A percentile compares a stretch with the other conserved stretches of the same genome.
These are phyloP conservation scores for Scolanthus callimorphus DNA, from an alignment of 92 coral and sea anemone species.

Conservation along the genomic window DNA sequence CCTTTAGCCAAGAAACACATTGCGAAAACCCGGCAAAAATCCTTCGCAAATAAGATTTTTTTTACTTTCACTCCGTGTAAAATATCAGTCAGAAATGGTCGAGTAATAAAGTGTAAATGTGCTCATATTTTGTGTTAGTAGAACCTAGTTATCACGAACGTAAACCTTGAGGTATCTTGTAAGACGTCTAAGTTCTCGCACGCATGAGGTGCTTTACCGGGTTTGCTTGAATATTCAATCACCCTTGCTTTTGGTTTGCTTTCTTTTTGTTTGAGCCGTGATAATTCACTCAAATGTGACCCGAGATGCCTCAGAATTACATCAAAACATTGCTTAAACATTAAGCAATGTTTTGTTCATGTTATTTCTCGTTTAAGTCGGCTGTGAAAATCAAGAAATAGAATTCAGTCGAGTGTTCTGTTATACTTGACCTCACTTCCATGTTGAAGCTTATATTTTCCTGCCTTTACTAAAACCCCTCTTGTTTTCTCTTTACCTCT, in stretches of 20 bases:
- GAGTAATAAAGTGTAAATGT: too few relatives aligned
- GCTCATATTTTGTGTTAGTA: too few relatives aligned
- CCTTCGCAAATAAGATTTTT: too few relatives aligned
- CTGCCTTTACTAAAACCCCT: not conserved
- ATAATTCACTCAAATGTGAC: slow-evolving; percentile 6
- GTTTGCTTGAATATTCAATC: slow-evolving; percentile 46
- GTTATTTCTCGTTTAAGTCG: not conserved
- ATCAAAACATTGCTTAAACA: not conserved
- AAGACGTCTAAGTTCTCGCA: slow-evolving; percentile 29
- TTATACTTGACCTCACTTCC: slow-evolving; percentile 52
- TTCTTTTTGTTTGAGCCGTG: slow-evolving; percentile 7
- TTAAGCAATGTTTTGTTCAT: not conserved
- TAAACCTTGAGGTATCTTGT: not conserved
- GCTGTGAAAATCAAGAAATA: slow-evolving; percentile 8
- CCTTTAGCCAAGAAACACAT: too few relatives aligned
- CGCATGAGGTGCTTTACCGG: slow-evolving; percentile 78
- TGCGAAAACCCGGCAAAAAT: too few relatives aligned
- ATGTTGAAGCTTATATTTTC: slow-evolving; percentile 28
- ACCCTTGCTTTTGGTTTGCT: slow-evolving; percentile 16
- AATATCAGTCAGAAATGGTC: too few relatives aligned
- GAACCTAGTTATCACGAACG: too few relatives aligned
- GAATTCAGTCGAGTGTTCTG: slow-evolving; percentile 15
- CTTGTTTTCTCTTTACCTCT: slow-evolving; percentile 29
- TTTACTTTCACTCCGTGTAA: too few relatives aligned
- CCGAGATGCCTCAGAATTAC: not conserved